phyloP scores from a whole-genome alignment of 2,888 invertebrate species.

The Clepsis dumicolana region DNA sequence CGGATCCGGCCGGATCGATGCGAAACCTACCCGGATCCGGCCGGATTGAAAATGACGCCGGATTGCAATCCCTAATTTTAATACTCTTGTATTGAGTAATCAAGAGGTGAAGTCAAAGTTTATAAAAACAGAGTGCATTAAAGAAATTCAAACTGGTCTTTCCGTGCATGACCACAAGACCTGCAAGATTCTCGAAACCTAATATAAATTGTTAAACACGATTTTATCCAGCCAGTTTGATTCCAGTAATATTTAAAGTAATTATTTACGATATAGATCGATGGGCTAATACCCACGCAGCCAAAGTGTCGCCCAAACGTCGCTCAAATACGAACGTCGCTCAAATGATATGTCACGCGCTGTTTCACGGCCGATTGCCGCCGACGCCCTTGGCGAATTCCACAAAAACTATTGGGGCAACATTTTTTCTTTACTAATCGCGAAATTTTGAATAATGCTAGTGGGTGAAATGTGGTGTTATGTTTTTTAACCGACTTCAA shows the following conservation, averaged over 20 bases:
- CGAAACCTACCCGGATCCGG: too few species aligned
- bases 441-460: background rate
- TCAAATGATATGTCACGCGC: slow-evolving; percentile 81
- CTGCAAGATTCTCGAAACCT: too few species aligned
- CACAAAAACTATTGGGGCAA: slow-evolving; percentile 21
- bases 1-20: too few species aligned
- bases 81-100: too few species aligned
- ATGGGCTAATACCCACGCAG: slow-evolving; percentile 56
- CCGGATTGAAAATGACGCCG: too few species aligned
- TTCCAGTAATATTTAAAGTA: slow-evolving; percentile 46
- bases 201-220: too few species aligned
- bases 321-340: slow-evolving; percentile 60
- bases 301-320: slow-evolving; percentile 49
- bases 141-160: too few species aligned
- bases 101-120: too few species aligned
- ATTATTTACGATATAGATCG: slow-evolving; percentile 57
- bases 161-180: too few species aligned
- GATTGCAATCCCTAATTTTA: too few species aligned
- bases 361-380: slow-evolving; percentile 80
- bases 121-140: too few species aligned
- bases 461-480: background rate
- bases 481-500: background rate
- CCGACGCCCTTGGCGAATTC: slow-evolving; percentile 52
- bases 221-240: background rate
- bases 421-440: background rate